phyloP scores from a whole-genome alignment of 2,888 invertebrate genomes.

The Epistrophella euchroma region DNA sequence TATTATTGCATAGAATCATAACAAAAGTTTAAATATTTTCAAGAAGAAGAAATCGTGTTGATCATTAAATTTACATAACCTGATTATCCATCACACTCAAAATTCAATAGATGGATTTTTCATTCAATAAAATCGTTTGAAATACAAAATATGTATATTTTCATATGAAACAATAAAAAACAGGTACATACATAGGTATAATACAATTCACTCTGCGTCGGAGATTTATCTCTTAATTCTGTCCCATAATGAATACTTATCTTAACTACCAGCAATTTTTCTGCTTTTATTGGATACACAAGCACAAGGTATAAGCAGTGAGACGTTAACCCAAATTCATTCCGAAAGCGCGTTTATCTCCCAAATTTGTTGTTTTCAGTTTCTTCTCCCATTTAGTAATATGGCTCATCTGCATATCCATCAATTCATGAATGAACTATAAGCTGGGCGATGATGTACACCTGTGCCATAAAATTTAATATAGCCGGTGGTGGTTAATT shows the following conservation, averaged over 20 bases:
- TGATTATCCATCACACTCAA: constrained; percentile 61
- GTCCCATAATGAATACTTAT: constrained; percentile 64
- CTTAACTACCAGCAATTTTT: constrained; percentile 64
- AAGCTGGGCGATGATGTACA: constrained; percentile 28
- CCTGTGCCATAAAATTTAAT: constrained; percentile 44
- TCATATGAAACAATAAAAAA: neutral
- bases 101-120: constrained; percentile 2
- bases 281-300: constrained; percentile 43
- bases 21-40: neutral
- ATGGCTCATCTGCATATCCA: constrained; percentile 25
- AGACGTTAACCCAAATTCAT: constrained; percentile 30
- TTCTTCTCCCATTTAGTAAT: neutral
- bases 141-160: neutral
- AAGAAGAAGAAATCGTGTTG: constrained; percentile 11
- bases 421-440: constrained; percentile 18
- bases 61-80: constrained; percentile 61
- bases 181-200: too few species aligned
- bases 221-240: constrained; percentile 70
- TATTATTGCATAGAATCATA: constrained; percentile 27
- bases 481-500: constrained; percentile 41
- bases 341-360: constrained; percentile 1
- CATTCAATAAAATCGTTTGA: constrained; percentile 1
- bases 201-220: neutral
- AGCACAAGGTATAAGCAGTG: neutral
- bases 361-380: neutral